Base-by-base conservation (phyloP, 2,113 vertebrate genomes). In the Chloropsis hardwickii region DNA sequence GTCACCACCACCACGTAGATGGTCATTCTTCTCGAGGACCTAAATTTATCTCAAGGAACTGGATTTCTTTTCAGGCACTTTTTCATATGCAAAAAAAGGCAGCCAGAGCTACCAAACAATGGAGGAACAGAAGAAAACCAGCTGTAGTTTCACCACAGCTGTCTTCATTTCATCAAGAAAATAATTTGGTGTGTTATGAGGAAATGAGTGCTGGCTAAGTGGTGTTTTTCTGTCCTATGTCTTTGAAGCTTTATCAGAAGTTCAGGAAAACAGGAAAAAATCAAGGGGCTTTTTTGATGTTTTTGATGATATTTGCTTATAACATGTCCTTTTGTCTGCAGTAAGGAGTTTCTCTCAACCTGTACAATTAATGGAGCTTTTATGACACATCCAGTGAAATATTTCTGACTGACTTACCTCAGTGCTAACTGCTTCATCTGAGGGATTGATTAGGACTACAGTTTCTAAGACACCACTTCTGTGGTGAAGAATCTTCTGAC, bases 401-500 rank as follows among this genome's bases (percentile, higher is more conserved):
- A 76, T 76, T 76, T 58, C 54, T 74, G 72, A 35, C 53, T 56
- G 37, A 37, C 56, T 57, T 60, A 99, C 99, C 98, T 99, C 99
- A 5, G 99, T 99, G 85, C 99, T 99, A 95, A 99, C 99, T 4
- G 99, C 99, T 96, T 99, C 99, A 95, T 99, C 99, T 48, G 99
- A 99, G 84, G 99, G 99, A 95, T 99, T 99, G 96, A 99, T 99
- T 29, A 99, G 98, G 82, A 99, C 99, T 61, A 99, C 99, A 1
- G 99, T 99, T 97, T 99, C 99, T 97, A 99, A 97, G 74, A 99
- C 95, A 91, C 98, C 99, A 96, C 99, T 99, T 97, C 99, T 98
- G 92, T 99, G 99, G 95, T 99, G 99, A 97, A 99, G 99, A 96
- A 99, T 99, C 96, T 99, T 99, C 97, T 99, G 99, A 82, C 99